Evolutionary conservation across 2,888 invertebrate genomes (phyloP), one percentile per base, ranked within the genome.

Genomic region (Megastigmus dorsalis): DNA sequence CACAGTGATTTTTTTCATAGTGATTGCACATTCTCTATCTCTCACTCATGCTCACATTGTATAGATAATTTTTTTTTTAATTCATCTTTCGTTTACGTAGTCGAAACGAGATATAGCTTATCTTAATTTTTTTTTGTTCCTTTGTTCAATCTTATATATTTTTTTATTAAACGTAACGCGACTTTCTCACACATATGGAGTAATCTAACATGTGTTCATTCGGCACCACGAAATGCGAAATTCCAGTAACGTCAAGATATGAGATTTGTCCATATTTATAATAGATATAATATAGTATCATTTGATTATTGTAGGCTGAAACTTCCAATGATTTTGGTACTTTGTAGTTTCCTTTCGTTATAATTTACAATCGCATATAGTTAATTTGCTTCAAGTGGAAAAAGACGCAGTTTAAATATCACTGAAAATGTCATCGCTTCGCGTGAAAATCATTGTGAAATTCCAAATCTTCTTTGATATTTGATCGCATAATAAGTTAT

Each of bases 181-280:
- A 20, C 54, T 60, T 15, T 67, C 7, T 67, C 20, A 74, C 48
- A 59, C 57, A 26, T 68, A 57, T 7, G 28, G 33, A 48, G 20
- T 59, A 52, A 18, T 55, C 9, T 59, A 65, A n/a, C 23, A 65
- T 52, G 57, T 18, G 36, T 60, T 26, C 13, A 59, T 50, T 63
- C 50, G 59, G 33, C 57, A 69, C 13, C 43, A 3, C 9, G 20
- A 33, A 48, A 41, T 50, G 7, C n/a, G 52, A 62, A 41, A 18
- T 7, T 26, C 23, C 54, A 54, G 15, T 10, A 33, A 36, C 30
- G 38, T 50, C 15, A n/a, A 55, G 30, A 62, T 55, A 50, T 45
- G 36, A 67, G 10, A 74, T 67, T 55, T 55, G 18, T 48, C 3
- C 41, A 26, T 9, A 5, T n/a, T 60, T 23, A n/a, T 52, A 15